These are phyloP conservation scores for Rhabdomys pumilio DNA, from an alignment of 2,797 vertebrate genomes.

Conservation along the genomic window DNA sequence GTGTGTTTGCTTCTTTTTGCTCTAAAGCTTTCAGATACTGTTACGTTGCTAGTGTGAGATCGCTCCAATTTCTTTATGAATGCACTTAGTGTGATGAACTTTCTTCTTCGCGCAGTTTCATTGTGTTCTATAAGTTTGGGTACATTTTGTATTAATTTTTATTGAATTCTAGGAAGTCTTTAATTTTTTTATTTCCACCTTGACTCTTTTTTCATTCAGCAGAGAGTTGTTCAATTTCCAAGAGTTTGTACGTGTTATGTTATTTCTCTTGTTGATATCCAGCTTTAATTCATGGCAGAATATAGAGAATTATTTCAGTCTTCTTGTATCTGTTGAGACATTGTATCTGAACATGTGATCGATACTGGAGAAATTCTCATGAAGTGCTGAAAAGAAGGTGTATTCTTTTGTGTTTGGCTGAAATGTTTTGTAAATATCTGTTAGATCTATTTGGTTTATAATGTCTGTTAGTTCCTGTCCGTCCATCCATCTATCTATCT, in stretches of 20 bases:
- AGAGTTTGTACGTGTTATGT: not conserved
- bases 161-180: not conserved
- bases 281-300: not conserved
- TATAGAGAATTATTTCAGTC: not conserved
- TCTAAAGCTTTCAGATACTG: not conserved
- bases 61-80: not conserved
- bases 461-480: not conserved
- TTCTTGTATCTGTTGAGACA: not conserved
- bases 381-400: not conserved
- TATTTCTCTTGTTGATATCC: not conserved
- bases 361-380: too few relatives aligned
- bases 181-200: not conserved
- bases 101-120: not conserved
- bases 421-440: not conserved
- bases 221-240: not conserved
- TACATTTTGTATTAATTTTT: not conserved
- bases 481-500: too few relatives aligned
- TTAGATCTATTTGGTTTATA: not conserved
- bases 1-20: not conserved
- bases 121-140: not conserved
- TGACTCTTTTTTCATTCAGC: not conserved
- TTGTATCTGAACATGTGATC: not conserved
- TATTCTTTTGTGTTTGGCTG: not conserved
- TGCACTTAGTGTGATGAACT: not conserved
- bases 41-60: not conserved